Percentiles rank a stretch among this genome's conserved stretches.
These are phyloP conservation scores for Incurvaria masculella DNA, from an alignment of 2,888 invertebrate genomes.

Conservation along the genomic window DNA sequence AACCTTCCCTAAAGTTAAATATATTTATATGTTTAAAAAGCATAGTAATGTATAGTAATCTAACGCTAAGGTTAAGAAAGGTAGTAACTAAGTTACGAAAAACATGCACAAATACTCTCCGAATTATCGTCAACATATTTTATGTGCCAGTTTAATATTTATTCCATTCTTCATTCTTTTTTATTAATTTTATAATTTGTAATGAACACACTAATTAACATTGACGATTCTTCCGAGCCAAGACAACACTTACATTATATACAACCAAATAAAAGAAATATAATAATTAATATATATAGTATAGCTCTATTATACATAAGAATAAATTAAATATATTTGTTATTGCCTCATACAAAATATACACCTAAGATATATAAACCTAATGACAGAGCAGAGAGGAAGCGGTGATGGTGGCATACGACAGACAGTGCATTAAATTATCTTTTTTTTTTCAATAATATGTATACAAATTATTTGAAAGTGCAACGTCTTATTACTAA, in stretches of 20 bases:
- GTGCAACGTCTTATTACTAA: constrained; percentile 47
- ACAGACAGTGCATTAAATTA: constrained; percentile 59
- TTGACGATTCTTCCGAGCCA: constrained; percentile 31
- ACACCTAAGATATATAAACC: constrained; percentile 44
- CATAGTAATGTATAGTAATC: not conserved
- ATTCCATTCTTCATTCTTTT: no score
- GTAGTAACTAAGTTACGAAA: not conserved
- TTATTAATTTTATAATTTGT: no score
- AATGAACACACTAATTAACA: not conserved
- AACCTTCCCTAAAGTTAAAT: not conserved
- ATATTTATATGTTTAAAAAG: not conserved
- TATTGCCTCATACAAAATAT: constrained; percentile 54
- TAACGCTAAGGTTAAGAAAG: not conserved
- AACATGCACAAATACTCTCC: not conserved
- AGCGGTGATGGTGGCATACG: constrained; percentile 60
- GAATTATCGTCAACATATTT: not conserved
- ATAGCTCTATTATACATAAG: no score
- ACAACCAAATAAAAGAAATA: constrained; percentile 28
- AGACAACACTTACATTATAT: constrained; percentile 44
- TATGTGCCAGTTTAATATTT: no score
- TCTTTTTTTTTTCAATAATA: constrained; percentile 44
- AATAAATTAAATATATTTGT: constrained; percentile 35
- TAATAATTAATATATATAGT: constrained; percentile 23
- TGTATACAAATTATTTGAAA: constrained; percentile 22
- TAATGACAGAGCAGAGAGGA: constrained; percentile 61